Conservation (phyloP, 2,797 vertebrate genomes). For the Danio kyathit region DNA sequence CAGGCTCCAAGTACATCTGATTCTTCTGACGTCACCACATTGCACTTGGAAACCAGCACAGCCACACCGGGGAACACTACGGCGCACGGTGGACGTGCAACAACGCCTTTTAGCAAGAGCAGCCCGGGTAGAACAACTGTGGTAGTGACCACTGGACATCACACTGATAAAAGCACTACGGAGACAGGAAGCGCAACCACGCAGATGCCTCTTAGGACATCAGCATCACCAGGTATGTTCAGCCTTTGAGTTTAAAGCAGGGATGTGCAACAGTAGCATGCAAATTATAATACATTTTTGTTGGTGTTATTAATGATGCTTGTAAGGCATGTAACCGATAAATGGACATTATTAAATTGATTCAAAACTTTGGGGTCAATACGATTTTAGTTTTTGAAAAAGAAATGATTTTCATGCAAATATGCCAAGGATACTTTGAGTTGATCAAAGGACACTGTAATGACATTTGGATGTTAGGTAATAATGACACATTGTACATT, state of each 20-base stretch:
- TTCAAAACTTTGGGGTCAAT: background rate
- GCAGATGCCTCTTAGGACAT: conserved; percentile 32
- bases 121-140: conserved; percentile 66
- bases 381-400: no score
- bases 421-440: no score
- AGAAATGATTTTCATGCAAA: no score
- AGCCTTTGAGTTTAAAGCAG: background rate
- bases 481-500: no score
- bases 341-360: background rate
- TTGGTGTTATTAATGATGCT: background rate
- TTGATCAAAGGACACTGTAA: no score
- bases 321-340: background rate
- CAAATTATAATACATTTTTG: background rate
- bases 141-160: conserved; percentile 63
- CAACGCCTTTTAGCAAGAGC: conserved; percentile 66
- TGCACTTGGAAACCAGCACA: conserved; percentile 70
- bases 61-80: conserved; percentile 61
- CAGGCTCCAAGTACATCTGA: conserved; percentile 56
- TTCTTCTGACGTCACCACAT: conserved; percentile 66
- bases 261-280: background rate
- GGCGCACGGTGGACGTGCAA: conserved; percentile 48
- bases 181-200: conserved; percentile 55
- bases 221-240: conserved; percentile 74
- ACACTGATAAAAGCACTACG: conserved; percentile 67
- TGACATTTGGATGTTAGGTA: no score